phyloP scores from a whole-genome alignment of 2,797 vertebrate genomes.

The Hyperoplus immaculatus region DNA sequence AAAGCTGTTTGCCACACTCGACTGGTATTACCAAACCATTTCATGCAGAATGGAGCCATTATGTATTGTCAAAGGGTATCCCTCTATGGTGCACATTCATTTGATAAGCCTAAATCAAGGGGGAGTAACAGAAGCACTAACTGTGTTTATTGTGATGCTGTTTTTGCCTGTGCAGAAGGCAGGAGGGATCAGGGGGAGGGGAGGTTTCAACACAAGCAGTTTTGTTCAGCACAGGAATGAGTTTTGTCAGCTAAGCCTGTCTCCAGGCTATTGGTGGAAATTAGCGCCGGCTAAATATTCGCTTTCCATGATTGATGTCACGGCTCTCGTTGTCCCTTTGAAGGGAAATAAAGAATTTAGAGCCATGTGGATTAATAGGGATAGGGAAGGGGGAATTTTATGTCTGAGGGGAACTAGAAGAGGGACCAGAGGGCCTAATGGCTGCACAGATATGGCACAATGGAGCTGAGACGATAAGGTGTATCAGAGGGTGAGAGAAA shows the following conservation, averaged over 20 bases:
- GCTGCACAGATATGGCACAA: conserved; percentile 77
- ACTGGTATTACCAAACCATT: conserved; percentile 85
- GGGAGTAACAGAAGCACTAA: conserved; percentile 82
- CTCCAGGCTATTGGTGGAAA: conserved; percentile 89
- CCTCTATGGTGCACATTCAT: conserved; percentile 84
- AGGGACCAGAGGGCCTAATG: conserved; percentile 78
- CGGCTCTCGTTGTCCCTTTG: conserved; percentile 86
- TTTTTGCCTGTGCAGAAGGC: conserved; percentile 77
- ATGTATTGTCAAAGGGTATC: conserved; percentile 84
- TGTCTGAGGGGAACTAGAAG: conserved; percentile 76
- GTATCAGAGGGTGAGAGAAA: conserved; percentile 67
- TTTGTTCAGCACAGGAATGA: conserved; percentile 86
- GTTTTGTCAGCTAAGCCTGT: conserved; percentile 89
- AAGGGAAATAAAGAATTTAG: conserved; percentile 88
- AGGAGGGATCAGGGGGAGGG: conserved; percentile 77
- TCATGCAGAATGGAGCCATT: conserved; percentile 85
- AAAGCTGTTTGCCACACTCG: conserved; percentile 84
- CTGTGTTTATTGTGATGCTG: conserved; percentile 86
- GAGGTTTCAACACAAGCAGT: conserved; percentile 82
- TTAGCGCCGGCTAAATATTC: conserved; percentile 88
- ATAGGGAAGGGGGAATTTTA: conserved; percentile 76
- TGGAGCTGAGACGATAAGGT: conserved; percentile 66
- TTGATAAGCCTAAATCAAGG: conserved; percentile 85
- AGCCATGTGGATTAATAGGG: conserved; percentile 85
- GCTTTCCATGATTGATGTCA: conserved; percentile 88